Evolutionary conservation across 2,888 invertebrate genomes (phyloP).

Genomic region (Parapristionchus giblindavisi): DNA sequence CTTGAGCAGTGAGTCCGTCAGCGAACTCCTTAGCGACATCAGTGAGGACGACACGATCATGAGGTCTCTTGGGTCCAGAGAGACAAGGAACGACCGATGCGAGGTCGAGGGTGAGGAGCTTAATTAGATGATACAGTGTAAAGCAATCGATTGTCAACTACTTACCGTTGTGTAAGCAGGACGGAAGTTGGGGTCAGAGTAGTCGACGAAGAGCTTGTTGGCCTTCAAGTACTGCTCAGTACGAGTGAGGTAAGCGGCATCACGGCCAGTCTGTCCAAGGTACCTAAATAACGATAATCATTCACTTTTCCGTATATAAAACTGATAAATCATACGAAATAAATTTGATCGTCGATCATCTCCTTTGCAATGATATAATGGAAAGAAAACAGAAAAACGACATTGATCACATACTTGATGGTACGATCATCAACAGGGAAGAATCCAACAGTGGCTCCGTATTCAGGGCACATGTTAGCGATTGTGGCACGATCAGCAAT

Average conservation of each 20-base stretch:
- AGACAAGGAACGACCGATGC: slow-evolving; percentile 89
- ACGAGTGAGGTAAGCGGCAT: slow-evolving; percentile 49
- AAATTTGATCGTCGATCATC: no score
- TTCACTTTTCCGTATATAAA: not conserved
- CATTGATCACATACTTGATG: slow-evolving; percentile 51
- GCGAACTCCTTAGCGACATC: slow-evolving; percentile 90
- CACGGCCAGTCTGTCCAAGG: slow-evolving; percentile 64
- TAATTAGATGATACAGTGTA: no score
- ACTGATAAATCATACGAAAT: no score
- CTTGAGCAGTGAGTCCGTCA: slow-evolving; percentile 86
- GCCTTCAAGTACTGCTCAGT: slow-evolving; percentile 82
- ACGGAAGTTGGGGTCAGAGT: slow-evolving; percentile 74
- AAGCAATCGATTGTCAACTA: not conserved
- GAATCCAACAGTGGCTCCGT: slow-evolving; percentile 83
- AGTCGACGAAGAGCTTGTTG: slow-evolving; percentile 86
- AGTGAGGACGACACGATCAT: slow-evolving; percentile 82
- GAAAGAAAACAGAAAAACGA: no score
- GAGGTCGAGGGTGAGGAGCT: slow-evolving; percentile 86
- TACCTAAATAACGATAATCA: slow-evolving; percentile 46
- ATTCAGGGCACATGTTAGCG: slow-evolving; percentile 98
- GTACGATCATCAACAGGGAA: slow-evolving; percentile 67
- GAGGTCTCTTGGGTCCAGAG: slow-evolving; percentile 95
- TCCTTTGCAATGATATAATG: no score
- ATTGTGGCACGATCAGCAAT: slow-evolving; percentile 95
- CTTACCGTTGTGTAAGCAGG: slow-evolving; percentile 63